Evolutionary conservation across 1,140 invertebrate species (phyloP), one percentile per base, ranked within the genome.

Genomic region (Caenorhabditis elegans): DNA sequence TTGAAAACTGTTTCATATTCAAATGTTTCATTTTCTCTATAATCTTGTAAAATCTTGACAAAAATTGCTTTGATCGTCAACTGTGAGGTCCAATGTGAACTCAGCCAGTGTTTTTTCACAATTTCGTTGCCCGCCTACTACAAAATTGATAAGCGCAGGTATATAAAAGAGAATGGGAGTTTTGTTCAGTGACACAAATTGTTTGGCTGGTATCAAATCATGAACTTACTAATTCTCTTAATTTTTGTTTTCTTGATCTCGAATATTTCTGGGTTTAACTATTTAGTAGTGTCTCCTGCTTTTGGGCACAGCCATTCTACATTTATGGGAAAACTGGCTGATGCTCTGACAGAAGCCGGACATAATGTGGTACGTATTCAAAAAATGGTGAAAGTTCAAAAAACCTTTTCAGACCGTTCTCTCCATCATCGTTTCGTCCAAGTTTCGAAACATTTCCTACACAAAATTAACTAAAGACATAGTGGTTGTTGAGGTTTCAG

Each of bases 351-450:
- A 1, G 60, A 70, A 39, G 34, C 60, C 6, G 60, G 60, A 4
- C 60, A 70, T 70, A 70, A 70, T 70, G 60, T 70, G 60, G 60
- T 70, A 19, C 2, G 31, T n/a, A n/a, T n/a, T n/a, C n/a, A n/a
- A n/a, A n/a, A n/a, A n/a, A n/a, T n/a, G n/a, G n/a, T n/a, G n/a
- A n/a, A n/a, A n/a, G n/a, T n/a, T n/a, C n/a, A n/a, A n/a, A n/a
- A n/a, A n/a, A n/a, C 22, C 11, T 3, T 70, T 70, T 28, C 60
- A 70, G 60, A 70, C 60, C 3, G n/a, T 39, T 36, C 34, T 70
- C 6, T n/a, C 34, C 22, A 19, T 70, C 5, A 11, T 70, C 3
- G 43, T 70, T 39, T 22, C 34, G 2, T 36, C 60, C 3, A 70
- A 70, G 13, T 70, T 70, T n/a, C 34, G 60, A 13, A 26, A 43